These are phyloP conservation scores for Drosophila novamexicana DNA, from an alignment of 1,140 invertebrate species.

Conservation along the genomic window DNA sequence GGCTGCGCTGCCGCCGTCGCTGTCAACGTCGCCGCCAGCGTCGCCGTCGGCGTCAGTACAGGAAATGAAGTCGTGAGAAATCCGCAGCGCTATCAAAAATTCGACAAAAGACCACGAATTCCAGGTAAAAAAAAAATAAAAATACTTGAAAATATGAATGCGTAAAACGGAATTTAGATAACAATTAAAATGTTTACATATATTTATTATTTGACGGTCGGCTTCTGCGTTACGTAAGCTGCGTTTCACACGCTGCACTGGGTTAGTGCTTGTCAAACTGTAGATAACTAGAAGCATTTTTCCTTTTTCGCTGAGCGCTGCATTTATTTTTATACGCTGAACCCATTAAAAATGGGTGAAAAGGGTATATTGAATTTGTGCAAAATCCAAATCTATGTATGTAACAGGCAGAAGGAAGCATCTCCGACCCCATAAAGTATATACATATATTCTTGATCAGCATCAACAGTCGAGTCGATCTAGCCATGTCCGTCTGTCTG, in stretches of 20 bases:
- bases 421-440: too few relatives aligned
- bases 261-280: constrained; percentile 44
- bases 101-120: constrained; percentile 25
- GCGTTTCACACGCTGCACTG: constrained; percentile 48
- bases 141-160: constrained; percentile 18
- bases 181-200: background rate
- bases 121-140: constrained; percentile 15
- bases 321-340: constrained; percentile 12
- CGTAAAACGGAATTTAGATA: constrained; percentile 29
- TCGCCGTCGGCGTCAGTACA: constrained; percentile 22
- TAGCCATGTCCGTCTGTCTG: too few relatives aligned
- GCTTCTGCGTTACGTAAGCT: constrained; percentile 31
- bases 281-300: constrained; percentile 6
- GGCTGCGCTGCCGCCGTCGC: background rate
- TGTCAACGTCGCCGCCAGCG: background rate
- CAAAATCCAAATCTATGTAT: too few relatives aligned
- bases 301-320: constrained; percentile 48
- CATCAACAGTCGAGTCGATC: too few relatives aligned
- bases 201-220: background rate
- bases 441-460: too few relatives aligned
- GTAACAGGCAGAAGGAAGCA: too few relatives aligned
- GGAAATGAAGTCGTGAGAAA: constrained; percentile 41
- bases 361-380: too few relatives aligned
- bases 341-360: too few relatives aligned
- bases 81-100: constrained; percentile 11